Evolutionary conservation across 2,113 vertebrate species (phyloP).

Genomic region (Monarcha castaneiventris): DNA sequence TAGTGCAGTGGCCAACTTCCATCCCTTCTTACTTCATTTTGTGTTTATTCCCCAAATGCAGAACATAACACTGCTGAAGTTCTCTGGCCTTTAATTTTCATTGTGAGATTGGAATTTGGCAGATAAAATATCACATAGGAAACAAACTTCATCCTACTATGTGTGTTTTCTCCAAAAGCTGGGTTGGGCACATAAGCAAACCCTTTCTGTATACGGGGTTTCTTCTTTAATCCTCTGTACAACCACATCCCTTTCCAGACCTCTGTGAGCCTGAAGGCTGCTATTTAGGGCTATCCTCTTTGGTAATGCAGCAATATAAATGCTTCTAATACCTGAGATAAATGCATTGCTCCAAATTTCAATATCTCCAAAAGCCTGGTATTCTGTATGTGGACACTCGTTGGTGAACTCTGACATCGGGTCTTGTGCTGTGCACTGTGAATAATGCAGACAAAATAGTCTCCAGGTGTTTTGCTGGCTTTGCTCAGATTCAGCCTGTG

Average conservation of each 20-base stretch:
- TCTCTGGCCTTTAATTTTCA: background rate
- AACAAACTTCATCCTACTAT: background rate
- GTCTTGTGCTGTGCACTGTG: constrained; percentile 31
- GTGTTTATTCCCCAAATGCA: background rate
- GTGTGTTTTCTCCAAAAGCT: background rate
- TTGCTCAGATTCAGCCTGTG: constrained; percentile 31
- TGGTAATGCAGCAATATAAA: constrained; percentile 28
- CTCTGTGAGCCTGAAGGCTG: background rate
- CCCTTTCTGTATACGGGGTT: background rate
- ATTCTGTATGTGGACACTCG: background rate
- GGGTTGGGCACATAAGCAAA: background rate
- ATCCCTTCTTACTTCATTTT: background rate
- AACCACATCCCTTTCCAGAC: background rate
- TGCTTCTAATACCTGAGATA: constrained; percentile 28
- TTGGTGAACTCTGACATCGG: constrained; percentile 11
- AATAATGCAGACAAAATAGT: constrained; percentile 55
- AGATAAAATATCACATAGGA: background rate
- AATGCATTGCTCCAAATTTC: constrained; percentile 27
- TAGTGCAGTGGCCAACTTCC: background rate
- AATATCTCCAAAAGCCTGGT: constrained; percentile 19
- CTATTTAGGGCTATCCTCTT: constrained; percentile 6
- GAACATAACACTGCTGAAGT: background rate
- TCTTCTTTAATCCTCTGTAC: background rate
- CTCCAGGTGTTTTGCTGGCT: constrained; percentile 51
- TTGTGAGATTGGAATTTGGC: background rate